Percentiles rank a stretch among this genome's conserved stretches.
Evolutionary conservation across 2,113 vertebrate species (phyloP).

Genomic region (Nannobrachium achirus): DNA sequence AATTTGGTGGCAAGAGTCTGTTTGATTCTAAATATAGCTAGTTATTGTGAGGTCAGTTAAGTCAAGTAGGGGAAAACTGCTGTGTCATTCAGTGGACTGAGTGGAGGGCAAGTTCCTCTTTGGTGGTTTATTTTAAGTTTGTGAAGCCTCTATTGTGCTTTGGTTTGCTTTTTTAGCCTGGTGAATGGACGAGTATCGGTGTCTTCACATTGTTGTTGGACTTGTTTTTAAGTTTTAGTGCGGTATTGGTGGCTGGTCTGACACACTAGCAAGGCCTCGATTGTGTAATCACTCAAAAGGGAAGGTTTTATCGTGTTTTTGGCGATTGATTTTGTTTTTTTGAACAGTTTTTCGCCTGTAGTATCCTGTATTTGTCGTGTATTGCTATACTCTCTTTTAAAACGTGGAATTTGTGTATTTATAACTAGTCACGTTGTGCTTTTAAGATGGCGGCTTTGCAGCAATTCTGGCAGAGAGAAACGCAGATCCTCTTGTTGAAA

Average conservation of each 20-base stretch:
- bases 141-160: too few relatives aligned
- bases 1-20: neutral
- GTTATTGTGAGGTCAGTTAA: neutral
- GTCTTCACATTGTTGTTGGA: too few relatives aligned
- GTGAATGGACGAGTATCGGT: too few relatives aligned
- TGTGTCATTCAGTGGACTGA: constrained; percentile 73
- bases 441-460: constrained; percentile 67
- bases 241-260: too few relatives aligned
- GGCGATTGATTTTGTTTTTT: neutral
- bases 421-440: neutral
- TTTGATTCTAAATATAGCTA: neutral
- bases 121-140: neutral
- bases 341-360: neutral
- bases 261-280: too few relatives aligned
- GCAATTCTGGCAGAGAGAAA: constrained; percentile 33
- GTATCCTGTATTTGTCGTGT: neutral
- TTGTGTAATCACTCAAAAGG: too few relatives aligned
- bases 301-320: too few relatives aligned
- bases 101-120: constrained; percentile 1
- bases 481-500: constrained; percentile 57
- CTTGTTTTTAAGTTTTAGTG: too few relatives aligned
- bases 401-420: neutral
- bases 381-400: too few relatives aligned
- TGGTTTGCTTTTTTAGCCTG: too few relatives aligned
- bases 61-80: constrained; percentile 51